A percentile compares a stretch with the other conserved stretches of the same genome.
These are phyloP conservation scores for Eurosta solidaginis DNA, from an alignment of 1,140 invertebrate genomes.

Conservation along the genomic window DNA sequence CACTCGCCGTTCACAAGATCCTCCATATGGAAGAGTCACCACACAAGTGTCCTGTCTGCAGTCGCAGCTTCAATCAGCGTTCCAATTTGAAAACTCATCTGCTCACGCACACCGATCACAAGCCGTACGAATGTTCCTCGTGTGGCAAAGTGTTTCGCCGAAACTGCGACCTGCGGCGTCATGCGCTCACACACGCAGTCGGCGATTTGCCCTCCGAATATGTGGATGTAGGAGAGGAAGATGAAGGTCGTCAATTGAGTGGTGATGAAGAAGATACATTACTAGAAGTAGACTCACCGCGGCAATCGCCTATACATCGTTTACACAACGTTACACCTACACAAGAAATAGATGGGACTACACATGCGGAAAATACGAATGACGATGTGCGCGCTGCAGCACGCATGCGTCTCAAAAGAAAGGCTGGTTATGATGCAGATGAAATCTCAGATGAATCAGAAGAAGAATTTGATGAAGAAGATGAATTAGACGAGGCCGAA, in stretches of 20 bases:
- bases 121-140: slow-evolving; percentile 89
- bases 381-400: neutral
- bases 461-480: slow-evolving; percentile 46
- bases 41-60: slow-evolving; percentile 89
- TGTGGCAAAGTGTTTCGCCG: slow-evolving; percentile 87
- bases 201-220: slow-evolving; percentile 77
- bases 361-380: neutral
- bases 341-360: neutral
- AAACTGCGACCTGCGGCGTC: slow-evolving; percentile 83
- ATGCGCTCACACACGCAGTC: slow-evolving; percentile 83
- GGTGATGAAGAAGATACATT: slow-evolving; percentile 66
- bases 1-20: slow-evolving; percentile 91
- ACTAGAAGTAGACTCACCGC: slow-evolving; percentile 64
- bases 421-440: neutral
- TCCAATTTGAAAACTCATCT: slow-evolving; percentile 92
- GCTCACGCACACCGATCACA: slow-evolving; percentile 93
- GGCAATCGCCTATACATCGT: slow-evolving; percentile 64
- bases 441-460: slow-evolving; percentile 38
- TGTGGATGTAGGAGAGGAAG: slow-evolving; percentile 68
- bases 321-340: slow-evolving; percentile 61
- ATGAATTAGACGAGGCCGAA: slow-evolving; percentile 38
- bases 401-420: slow-evolving; percentile 22
- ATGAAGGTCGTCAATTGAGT: slow-evolving; percentile 64
- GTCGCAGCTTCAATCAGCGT: slow-evolving; percentile 86
- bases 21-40: slow-evolving; percentile 90